These are phyloP conservation scores for Falco rusticolus DNA, from an alignment of 2,797 vertebrate genomes.

Conservation along the genomic window DNA sequence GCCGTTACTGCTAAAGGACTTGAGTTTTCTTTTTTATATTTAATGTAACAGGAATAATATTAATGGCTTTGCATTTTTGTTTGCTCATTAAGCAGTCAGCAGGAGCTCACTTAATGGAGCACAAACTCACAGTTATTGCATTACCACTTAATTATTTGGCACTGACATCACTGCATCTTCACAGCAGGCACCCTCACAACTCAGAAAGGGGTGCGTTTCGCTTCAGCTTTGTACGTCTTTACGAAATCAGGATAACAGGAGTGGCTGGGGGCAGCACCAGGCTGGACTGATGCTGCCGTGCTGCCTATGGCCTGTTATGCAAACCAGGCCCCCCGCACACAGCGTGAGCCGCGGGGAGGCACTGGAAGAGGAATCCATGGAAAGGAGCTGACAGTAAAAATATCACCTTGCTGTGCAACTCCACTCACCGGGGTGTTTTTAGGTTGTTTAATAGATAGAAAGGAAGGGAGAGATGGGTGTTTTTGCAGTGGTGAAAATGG, in stretches of 20 bases:
- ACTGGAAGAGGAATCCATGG: background rate
- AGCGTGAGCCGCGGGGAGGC: background rate
- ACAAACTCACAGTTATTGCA: slow-evolving; percentile 55
- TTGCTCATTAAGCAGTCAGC: slow-evolving; percentile 63
- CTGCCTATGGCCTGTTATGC: background rate
- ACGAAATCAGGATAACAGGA: background rate
- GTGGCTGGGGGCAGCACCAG: background rate
- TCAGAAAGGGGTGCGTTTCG: background rate
- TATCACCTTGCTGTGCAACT: background rate
- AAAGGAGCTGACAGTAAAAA: background rate
- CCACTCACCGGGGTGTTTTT: background rate
- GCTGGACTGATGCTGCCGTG: background rate
- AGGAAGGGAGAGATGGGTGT: background rate
- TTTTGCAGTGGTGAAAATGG: background rate
- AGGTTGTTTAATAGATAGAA: background rate
- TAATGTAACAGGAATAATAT: slow-evolving; percentile 30
- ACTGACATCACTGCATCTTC: slow-evolving; percentile 48
- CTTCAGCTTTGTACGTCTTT: background rate
- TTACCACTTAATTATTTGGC: slow-evolving; percentile 61
- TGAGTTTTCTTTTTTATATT: background rate
- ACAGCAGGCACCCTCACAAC: background rate
- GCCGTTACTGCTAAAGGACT: background rate
- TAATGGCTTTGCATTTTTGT: slow-evolving; percentile 27
- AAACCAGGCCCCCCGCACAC: background rate
- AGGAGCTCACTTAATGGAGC: slow-evolving; percentile 54